Evolutionary conservation across 2,113 vertebrate species (phyloP).

Genomic region (Sceloporus tristichus): DNA sequence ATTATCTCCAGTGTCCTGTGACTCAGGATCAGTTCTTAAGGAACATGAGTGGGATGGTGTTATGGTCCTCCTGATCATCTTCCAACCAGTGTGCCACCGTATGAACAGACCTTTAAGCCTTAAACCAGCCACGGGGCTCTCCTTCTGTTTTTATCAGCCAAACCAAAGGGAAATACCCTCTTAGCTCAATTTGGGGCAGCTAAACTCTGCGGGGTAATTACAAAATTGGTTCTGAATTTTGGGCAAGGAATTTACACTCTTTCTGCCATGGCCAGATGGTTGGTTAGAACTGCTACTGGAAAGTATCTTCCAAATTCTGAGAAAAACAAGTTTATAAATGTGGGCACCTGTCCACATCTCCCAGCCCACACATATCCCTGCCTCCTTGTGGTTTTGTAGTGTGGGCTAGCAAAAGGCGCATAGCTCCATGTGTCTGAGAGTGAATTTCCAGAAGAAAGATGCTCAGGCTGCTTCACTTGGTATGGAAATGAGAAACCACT

Average conservation of each 20-base stretch:
- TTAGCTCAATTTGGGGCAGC: neutral
- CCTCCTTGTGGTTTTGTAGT: neutral
- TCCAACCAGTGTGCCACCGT: too few species aligned
- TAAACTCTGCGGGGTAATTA: too few species aligned
- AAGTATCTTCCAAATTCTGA: neutral
- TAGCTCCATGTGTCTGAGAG: constrained; percentile 27
- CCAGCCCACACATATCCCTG: neutral
- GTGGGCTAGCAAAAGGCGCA: constrained; percentile 8
- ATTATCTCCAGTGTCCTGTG: too few species aligned
- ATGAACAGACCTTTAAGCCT: too few species aligned
- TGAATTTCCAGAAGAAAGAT: constrained; percentile 41
- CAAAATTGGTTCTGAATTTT: too few species aligned
- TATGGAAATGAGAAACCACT: constrained; percentile 13
- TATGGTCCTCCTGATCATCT: too few species aligned
- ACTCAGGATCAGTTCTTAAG: too few species aligned
- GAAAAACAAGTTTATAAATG: neutral
- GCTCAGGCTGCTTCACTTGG: constrained; percentile 29
- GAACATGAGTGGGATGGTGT: too few species aligned
- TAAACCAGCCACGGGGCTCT: neutral
- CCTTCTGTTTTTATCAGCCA: neutral
- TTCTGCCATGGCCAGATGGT: neutral
- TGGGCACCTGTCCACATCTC: neutral
- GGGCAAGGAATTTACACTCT: neutral
- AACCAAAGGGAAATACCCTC: neutral
- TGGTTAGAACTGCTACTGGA: neutral